Base-by-base conservation (phyloP, 2,113 vertebrate species). In the Tragelaphus buxtoni region DNA sequence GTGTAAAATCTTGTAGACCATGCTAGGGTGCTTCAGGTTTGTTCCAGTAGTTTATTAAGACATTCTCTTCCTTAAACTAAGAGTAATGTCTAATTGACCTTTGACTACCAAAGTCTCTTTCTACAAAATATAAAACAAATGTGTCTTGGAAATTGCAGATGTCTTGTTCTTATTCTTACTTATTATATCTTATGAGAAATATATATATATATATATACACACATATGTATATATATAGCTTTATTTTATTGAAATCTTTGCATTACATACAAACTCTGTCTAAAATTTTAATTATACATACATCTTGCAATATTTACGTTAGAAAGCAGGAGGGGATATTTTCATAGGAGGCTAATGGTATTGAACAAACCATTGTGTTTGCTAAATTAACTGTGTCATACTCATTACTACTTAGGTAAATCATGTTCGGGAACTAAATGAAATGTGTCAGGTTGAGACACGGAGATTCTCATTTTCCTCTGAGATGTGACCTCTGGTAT, bases 331-430 rank as follows among this genome's bases (percentile, higher is more conserved):
- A 98, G 97, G 13, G 88, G 49, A 94, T 97, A 96, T 98, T 98
- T 98, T 98, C 96, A 96, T 69, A 77, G 80, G 95, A 92, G 96
- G 95, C 58, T 96, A 82, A 97, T 91, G 89, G 90, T 96, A 97
- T 97, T 97, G 65, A 97, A 82, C 88, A 98, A 98, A 96, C 90
- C 94, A 95, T 96, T 98, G 88, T 98, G 98, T 94, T 98, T 98
- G 79, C 89, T 97, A 98, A 98, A 98, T 94, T 99, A 86, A 55
- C 79, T 97, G 45, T 28, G 10, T 82, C 93, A 97, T 76, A 96
- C 79, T 97, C 97, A 98, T 60, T 98, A 97, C 77, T 97, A 35
- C 93, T 98, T 98, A 98, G 98, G 97, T 95, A 98, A 98, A 98
- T 97, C 93, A 91, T 93, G 55, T 87, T 97, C 24, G 2, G 94